Evolutionary conservation across 2,113 vertebrate genomes (phyloP).

Genomic region (Fukomys damarensis): DNA sequence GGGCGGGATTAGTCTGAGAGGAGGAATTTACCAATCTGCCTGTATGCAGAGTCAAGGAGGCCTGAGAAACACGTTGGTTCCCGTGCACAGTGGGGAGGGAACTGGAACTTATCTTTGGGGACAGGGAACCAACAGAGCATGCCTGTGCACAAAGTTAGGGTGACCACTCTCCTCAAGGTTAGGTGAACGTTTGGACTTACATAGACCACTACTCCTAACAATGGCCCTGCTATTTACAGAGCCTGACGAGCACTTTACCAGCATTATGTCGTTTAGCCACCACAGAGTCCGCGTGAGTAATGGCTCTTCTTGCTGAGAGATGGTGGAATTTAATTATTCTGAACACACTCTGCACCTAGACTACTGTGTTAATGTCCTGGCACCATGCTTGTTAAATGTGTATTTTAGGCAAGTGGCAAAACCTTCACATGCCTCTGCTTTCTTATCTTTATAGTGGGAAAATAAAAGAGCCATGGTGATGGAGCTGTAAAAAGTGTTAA

Average conservation of each 20-base stretch:
- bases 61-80: background rate
- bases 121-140: background rate
- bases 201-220: background rate
- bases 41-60: background rate
- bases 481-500: background rate
- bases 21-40: background rate
- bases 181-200: background rate
- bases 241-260: background rate
- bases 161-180: background rate
- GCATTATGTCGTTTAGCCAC: background rate
- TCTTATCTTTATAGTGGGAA: background rate
- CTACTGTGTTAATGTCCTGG: background rate
- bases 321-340: background rate
- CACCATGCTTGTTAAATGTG: background rate
- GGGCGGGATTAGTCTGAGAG: accelerated
- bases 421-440: background rate
- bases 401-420: background rate
- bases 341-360: background rate
- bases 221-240: background rate
- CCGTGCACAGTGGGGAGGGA: background rate
- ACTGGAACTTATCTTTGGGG: background rate
- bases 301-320: background rate
- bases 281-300: background rate
- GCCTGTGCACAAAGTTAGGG: no score
- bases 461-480: background rate